These are phyloP conservation scores for Lasioglossum malachurum DNA, from an alignment of 2,888 invertebrate genomes.

Conservation along the genomic window DNA sequence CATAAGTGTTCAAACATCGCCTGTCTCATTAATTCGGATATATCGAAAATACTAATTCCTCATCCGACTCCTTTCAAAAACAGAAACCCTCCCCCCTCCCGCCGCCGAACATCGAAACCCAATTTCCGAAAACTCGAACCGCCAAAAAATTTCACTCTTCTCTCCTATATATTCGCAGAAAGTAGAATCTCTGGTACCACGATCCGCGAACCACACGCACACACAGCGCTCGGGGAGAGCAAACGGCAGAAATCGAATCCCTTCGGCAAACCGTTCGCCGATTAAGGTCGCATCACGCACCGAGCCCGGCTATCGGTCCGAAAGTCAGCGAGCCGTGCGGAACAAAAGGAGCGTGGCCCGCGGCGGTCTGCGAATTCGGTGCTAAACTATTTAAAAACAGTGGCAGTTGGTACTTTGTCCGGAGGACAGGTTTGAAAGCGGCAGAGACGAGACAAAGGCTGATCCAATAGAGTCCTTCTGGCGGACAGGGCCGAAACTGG, in stretches of 20 bases:
- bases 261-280: not conserved
- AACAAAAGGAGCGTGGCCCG: conserved; percentile 30
- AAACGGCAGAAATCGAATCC: not conserved
- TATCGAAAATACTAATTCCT: not conserved
- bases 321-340: conserved; percentile 17
- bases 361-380: conserved; percentile 25
- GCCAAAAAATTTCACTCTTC: not conserved
- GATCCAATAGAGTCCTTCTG: conserved; percentile 70
- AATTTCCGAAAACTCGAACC: not conserved
- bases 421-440: conserved; percentile 60
- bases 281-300: not conserved
- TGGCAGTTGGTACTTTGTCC: conserved; percentile 70
- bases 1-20: not conserved
- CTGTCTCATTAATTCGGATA: not conserved
- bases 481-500: conserved; percentile 50
- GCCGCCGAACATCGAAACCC: not conserved
- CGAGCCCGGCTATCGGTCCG: not conserved
- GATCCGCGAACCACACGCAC: not conserved
- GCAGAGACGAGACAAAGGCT: conserved; percentile 63
- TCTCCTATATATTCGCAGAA: not conserved
- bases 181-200: not conserved
- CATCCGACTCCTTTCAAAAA: no score
- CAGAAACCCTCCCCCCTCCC: no score
- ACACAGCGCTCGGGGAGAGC: not conserved
- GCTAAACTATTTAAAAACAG: conserved; percentile 57